Evolutionary conservation across 1,140 invertebrate species (phyloP).

Genomic region (Drosophila takahashii): DNA sequence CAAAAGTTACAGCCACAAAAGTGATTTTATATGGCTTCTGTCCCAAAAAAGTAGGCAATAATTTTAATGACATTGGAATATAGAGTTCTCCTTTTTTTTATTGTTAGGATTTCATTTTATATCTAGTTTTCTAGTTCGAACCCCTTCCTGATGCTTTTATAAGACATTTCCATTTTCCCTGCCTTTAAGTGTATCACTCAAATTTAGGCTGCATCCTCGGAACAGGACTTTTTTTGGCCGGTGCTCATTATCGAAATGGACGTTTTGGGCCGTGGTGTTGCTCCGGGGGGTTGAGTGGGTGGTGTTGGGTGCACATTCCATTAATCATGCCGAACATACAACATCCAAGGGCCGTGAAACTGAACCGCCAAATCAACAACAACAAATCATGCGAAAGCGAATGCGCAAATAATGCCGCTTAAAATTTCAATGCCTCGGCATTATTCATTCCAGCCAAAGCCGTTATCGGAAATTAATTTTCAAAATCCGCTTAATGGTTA

Average conservation of each 20-base stretch:
- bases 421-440: slow-evolving; percentile 58
- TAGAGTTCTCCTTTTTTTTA: neutral
- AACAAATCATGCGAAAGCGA: slow-evolving; percentile 56
- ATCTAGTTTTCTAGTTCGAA: neutral
- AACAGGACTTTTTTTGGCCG: slow-evolving; percentile 19
- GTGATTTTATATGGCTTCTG: neutral
- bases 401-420: slow-evolving; percentile 59
- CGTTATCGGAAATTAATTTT: slow-evolving; percentile 60
- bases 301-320: slow-evolving; percentile 36
- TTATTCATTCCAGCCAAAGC: slow-evolving; percentile 49
- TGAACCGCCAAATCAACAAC: slow-evolving; percentile 57
- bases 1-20: neutral
- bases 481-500: slow-evolving; percentile 47
- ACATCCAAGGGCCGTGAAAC: slow-evolving; percentile 40
- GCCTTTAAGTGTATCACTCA: slow-evolving; percentile 1
- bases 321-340: slow-evolving; percentile 51
- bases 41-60: neutral
- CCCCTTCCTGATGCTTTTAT: neutral
- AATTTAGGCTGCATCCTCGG: slow-evolving; percentile 17
- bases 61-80: neutral
- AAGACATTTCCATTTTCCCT: slow-evolving; percentile 2
- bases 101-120: neutral
- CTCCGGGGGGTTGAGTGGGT: slow-evolving; percentile 4
- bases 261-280: slow-evolving; percentile 18
- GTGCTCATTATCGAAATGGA: slow-evolving; percentile 60